Evolutionary conservation across 2,888 invertebrate genomes (phyloP), one percentile per base, ranked within the genome.

Genomic region (Thera britannica): DNA sequence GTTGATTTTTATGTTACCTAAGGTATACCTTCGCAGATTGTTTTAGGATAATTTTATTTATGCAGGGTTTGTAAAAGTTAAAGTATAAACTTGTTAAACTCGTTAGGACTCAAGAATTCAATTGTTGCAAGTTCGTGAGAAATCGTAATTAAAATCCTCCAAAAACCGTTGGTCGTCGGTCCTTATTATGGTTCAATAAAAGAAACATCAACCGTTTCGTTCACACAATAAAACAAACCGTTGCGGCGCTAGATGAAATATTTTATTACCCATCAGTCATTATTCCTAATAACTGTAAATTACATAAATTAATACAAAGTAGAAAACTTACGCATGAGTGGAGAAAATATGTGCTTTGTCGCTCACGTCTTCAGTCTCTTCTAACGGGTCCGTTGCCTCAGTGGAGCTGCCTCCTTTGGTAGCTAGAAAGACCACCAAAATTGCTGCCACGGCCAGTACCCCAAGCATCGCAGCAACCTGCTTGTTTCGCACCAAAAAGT

Each of bases 391-490:
- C 59, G 84, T 79, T 34, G 78, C 83, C 0, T 71, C 63, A 7
- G 71, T 73, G 49, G 81, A 79, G 55, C 80, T 79, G 8, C 81
- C 75, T 2, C 90, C 86, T 68, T 80, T 90, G 3, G 91, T 89
- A 8, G 90, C 79, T 68, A 93, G 71, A 7, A 87, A 78, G 23
- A 91, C 79, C 5, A 88, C 89, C 56, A 92, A 85, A 51, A 92
- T 70, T 2, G 91, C 90, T 7, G 91, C 91, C 8, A 79, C 79
- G 4, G 80, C 75, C 65, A 93, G 79, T 72, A 93, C 73, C 34
- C 86, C 92, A 73, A 93, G 76, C 93, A 93, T 93, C 70, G 90
- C 92, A 49, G 90, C 89, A 65, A 84, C 89, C 81, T 90, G 91
- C 79, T 90, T 92, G 68, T 93, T 92, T 67, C 81, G 82, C 78